Conservation (phyloP, 1,140 invertebrate species). For the Paralvinella palmiformis region DNA sequence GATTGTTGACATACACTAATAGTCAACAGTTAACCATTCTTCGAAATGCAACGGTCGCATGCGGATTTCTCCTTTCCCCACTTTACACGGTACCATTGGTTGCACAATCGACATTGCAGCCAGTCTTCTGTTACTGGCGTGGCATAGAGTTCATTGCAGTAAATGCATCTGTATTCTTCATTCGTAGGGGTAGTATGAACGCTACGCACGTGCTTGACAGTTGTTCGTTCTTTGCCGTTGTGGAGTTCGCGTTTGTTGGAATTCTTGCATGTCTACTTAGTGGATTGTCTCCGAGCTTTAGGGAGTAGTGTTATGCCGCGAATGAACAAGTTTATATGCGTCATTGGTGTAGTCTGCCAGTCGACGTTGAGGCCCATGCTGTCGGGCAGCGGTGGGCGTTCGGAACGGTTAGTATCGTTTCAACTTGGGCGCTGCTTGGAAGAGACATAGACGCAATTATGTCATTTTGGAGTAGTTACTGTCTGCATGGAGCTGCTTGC, state of each 20-base stretch:
- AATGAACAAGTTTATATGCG: no score
- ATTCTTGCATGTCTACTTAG: not conserved
- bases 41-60: no score
- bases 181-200: not conserved
- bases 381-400: no score
- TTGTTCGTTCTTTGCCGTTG: not conserved
- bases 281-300: conserved; percentile 2
- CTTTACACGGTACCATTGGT: conserved; percentile 3
- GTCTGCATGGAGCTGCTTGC: no score
- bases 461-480: not conserved
- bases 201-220: not conserved
- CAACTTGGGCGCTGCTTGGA: not conserved
- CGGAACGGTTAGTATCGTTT: no score
- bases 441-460: not conserved
- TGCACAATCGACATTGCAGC: conserved; percentile 1
- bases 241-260: not conserved
- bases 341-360: no score
- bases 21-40: no score
- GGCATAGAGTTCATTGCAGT: not conserved
- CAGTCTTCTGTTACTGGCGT: not conserved
- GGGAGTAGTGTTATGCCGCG: no score
- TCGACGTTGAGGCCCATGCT: no score
- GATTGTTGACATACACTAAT: no score
- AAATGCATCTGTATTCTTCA: not conserved
- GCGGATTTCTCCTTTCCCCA: no score